Conservation (phyloP, 2,888 invertebrate species). For the Periphyllus acericola region DNA sequence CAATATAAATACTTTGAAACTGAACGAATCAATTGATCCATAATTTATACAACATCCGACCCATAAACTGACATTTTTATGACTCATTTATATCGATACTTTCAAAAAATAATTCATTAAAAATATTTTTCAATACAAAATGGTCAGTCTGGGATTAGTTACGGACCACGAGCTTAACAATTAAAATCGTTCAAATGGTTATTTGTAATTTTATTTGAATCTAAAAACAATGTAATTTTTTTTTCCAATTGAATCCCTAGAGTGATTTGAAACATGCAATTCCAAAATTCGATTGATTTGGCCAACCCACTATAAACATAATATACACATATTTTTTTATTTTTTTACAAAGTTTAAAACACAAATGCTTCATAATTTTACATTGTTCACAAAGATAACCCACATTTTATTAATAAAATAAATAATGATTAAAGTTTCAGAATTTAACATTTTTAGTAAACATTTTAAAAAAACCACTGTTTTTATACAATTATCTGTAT, state of each 20-base stretch:
- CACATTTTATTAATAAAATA: neutral
- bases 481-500: no score
- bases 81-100: slow-evolving; percentile 13
- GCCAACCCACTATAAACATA: neutral
- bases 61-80: slow-evolving; percentile 20
- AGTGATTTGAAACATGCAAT: neutral
- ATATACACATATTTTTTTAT: neutral
- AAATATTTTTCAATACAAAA: slow-evolving; percentile 40
- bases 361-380: neutral
- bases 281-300: slow-evolving; percentile 1
- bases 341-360: no score
- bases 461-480: no score
- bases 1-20: slow-evolving; percentile 8
- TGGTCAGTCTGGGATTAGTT: neutral
- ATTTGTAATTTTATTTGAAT: neutral
- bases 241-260: neutral
- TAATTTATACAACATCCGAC: slow-evolving; percentile 14
- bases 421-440: no score
- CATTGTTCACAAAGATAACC: neutral
- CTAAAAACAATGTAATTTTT: slow-evolving; percentile 7
- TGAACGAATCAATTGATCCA: slow-evolving; percentile 14
- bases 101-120: slow-evolving; percentile 36
- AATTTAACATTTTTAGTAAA: no score
- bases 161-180: neutral
- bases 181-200: slow-evolving; percentile 19